Percentiles rank a stretch among this genome's conserved stretches.
These are phyloP conservation scores for Hirtodrosophila duncani DNA, from an alignment of 2,888 invertebrate species.

Conservation along the genomic window DNA sequence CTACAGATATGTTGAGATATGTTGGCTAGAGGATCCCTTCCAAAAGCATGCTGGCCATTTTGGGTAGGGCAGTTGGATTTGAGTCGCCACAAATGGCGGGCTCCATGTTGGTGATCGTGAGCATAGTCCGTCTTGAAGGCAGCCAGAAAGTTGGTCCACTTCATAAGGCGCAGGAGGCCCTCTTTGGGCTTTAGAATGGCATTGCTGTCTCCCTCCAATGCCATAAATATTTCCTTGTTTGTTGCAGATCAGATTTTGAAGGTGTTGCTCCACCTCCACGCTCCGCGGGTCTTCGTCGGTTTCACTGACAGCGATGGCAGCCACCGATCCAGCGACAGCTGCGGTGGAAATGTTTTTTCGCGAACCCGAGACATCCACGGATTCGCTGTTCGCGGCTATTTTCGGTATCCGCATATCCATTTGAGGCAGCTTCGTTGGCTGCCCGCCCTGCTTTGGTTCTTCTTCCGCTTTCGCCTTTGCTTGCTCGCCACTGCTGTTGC, in stretches of 20 bases:
- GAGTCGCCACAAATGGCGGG: slow-evolving; percentile 70
- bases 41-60: slow-evolving; percentile 72
- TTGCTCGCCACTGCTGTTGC: background rate
- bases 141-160: slow-evolving; percentile 75
- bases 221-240: slow-evolving; percentile 76
- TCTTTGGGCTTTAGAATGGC: slow-evolving; percentile 74
- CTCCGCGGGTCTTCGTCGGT: background rate
- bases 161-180: slow-evolving; percentile 75
- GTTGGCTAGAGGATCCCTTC: slow-evolving; percentile 73
- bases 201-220: slow-evolving; percentile 73
- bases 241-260: slow-evolving; percentile 75
- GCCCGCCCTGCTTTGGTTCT: background rate
- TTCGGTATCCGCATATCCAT: slow-evolving; percentile 60
- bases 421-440: background rate
- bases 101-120: slow-evolving; percentile 74
- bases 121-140: slow-evolving; percentile 71
- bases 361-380: slow-evolving; percentile 14
- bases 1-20: no score
- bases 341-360: slow-evolving; percentile 8
- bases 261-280: slow-evolving; percentile 66
- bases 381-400: slow-evolving; percentile 54
- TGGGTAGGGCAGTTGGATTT: slow-evolving; percentile 46
- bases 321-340: slow-evolving; percentile 1
- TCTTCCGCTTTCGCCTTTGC: background rate
- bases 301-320: background rate